Percentiles rank a stretch among this genome's conserved stretches.
phyloP scores from a whole-genome alignment of 2,797 vertebrate species.

The Diplodus puntazzo region DNA sequence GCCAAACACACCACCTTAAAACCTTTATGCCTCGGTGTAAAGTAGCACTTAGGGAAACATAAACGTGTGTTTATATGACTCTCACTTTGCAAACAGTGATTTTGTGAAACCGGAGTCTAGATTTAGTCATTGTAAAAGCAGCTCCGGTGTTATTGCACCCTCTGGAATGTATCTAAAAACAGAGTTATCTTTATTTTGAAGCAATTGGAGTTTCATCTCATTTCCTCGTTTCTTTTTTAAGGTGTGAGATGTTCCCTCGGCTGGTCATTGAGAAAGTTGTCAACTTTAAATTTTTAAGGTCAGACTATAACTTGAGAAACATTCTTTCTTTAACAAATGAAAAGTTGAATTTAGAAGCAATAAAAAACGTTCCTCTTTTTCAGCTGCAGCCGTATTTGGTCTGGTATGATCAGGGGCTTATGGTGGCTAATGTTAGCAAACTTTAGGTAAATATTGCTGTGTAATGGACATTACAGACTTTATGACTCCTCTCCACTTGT shows the following conservation, averaged over 20 bases:
- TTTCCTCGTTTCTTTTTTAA: constrained; percentile 22
- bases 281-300: not conserved
- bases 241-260: constrained; percentile 7
- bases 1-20: constrained; percentile 62
- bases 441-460: constrained; percentile 9
- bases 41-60: constrained; percentile 68
- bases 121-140: constrained; percentile 55
- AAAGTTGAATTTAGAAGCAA: constrained; percentile 7
- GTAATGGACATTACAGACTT: not conserved
- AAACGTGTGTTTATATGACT: constrained; percentile 72
- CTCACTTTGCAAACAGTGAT: constrained; percentile 63
- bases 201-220: constrained; percentile 31
- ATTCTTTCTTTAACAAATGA: not conserved
- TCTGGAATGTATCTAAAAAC: constrained; percentile 45
- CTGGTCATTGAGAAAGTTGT: not conserved
- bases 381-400: constrained; percentile 28
- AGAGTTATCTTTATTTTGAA: constrained; percentile 40
- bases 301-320: not conserved
- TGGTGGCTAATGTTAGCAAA: constrained; percentile 16
- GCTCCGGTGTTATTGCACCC: constrained; percentile 35
- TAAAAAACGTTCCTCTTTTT: constrained; percentile 12
- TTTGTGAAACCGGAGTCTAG: constrained; percentile 48
- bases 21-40: constrained; percentile 61
- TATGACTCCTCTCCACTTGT: not conserved
- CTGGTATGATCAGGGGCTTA: constrained; percentile 6